Conservation (phyloP, 1,140 invertebrate species). For the Nasonia vitripennis region DNA sequence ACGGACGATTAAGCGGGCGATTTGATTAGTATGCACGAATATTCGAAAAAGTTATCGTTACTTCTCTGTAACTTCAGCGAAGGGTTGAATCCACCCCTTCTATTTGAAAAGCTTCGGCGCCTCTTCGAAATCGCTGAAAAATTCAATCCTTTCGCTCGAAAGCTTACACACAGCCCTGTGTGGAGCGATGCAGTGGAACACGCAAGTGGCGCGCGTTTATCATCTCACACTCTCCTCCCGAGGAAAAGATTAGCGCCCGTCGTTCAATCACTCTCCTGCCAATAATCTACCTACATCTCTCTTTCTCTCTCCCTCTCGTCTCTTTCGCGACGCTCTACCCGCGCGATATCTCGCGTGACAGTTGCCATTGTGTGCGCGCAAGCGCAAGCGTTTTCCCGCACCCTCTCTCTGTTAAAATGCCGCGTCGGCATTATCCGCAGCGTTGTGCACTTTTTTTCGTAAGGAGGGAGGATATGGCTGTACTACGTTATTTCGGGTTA, state of each 20-base stretch:
- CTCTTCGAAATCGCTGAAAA: background rate
- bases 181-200: background rate
- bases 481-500: no score
- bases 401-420: background rate
- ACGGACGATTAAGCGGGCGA: background rate
- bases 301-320: background rate
- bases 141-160: background rate
- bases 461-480: no score
- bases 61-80: no score
- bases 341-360: slow-evolving; percentile 27
- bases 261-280: slow-evolving; percentile 49
- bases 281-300: slow-evolving; percentile 19
- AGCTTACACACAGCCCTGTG: no score
- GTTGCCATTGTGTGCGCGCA: slow-evolving; percentile 6
- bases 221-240: slow-evolving; percentile 30
- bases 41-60: no score
- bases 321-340: background rate
- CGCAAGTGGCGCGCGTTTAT: slow-evolving; percentile 29
- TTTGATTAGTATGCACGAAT: no score
- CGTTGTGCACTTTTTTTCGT: no score
- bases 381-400: slow-evolving; percentile 31
- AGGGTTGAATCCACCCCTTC: no score
- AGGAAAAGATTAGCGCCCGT: slow-evolving; percentile 50
- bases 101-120: no score
- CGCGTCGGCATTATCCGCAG: no score